Evolutionary conservation across 2,888 invertebrate genomes (phyloP), one percentile per base, ranked within the genome.

Genomic region (Troides aeacus): DNA sequence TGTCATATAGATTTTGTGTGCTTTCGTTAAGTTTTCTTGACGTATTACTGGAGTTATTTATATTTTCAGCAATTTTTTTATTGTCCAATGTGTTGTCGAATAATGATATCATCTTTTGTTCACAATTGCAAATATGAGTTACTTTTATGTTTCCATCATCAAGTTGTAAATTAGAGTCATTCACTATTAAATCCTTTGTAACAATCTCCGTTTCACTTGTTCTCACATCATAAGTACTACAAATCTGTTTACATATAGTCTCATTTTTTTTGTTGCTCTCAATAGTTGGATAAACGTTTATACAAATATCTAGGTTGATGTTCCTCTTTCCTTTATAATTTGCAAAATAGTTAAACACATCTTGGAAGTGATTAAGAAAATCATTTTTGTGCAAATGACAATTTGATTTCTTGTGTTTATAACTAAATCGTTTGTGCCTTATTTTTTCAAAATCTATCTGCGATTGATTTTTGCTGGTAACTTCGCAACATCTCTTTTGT

Each of bases 251-350:
- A 21, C 57, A n/a, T 15, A 57, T n/a, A 21, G 21, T 57, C 12
- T 66, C 62, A 15, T 59, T 39, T 2, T 42, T 57, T 21, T 39
- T 39, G 6, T 63, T 61, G 24, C 71, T 70, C 57, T 77, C 77
- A 64, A 69, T 66, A 1, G 71, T 70, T 46, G 88, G 85, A 62
- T 77, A 76, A 0, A 88, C 73, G 70, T 86, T 88, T 7, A 90
- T 76, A 61, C 83, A 81, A 71, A 90, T 76, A 72, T 90, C 84
- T 60, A 90, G 70, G 72, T 84, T 84, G 18, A 89, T 76, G 68
- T 87, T 82, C 58, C 77, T 83, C 39, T 81, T 78, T 50, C 73
- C 73, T 42, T 82, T 75, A 61, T 75, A 76, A 39, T 81, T 75
- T 17, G 79, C 75, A 71, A 89, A 82, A 73, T 84, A 84, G 64